Evolutionary conservation across 2,113 vertebrate genomes (phyloP), one percentile per base, ranked within the genome.

Genomic region (Passer domesticus): DNA sequence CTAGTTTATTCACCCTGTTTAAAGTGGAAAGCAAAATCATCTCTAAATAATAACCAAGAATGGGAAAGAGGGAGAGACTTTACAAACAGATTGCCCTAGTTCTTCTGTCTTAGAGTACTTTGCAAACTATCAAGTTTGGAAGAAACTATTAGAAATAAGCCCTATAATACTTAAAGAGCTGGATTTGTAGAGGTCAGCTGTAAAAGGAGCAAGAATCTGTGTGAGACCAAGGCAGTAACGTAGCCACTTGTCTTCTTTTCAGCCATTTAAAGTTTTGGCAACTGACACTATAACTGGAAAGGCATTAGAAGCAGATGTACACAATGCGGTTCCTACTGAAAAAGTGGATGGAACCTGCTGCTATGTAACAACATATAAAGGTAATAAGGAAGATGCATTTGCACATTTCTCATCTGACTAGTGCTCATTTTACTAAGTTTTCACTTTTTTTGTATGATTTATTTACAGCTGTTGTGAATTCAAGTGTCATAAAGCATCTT

Each of bases 281-380:
- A 99, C 98, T 28, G 98, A 98, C 87, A 98, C 93, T 6, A 25
- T 99, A 97, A 99, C 98, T 92, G 98, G 97, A 13, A 97, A 98
- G n/a, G 99, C 98, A 5, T 85, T 99, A 91, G 98, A 98, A 83
- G 98, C 99, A 24, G 97, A 98, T 88, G 73, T 99, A 43, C 94
- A 98, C 66, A 96, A 50, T 95, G 99, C 99, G 2, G 47, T 98
- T 53, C 98, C 99, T 87, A 99, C 99, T 43, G 99, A 99, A 92
- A 99, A 99, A 92, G 97, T 99, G 92, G 99, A 99, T 27, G 99
- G 99, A 44, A 99, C 99, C 37, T 99, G 99, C 97, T 99, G 99
- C 91, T 99, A 99, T 18, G 97, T 99, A 21, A 97, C 99, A 30
- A 84, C 92, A 1, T 98, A 98, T 94, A 98, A 98, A 98, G 99